These are phyloP conservation scores for Falcunculus frontatus DNA, from an alignment of 2,113 vertebrate species.

Conservation along the genomic window DNA sequence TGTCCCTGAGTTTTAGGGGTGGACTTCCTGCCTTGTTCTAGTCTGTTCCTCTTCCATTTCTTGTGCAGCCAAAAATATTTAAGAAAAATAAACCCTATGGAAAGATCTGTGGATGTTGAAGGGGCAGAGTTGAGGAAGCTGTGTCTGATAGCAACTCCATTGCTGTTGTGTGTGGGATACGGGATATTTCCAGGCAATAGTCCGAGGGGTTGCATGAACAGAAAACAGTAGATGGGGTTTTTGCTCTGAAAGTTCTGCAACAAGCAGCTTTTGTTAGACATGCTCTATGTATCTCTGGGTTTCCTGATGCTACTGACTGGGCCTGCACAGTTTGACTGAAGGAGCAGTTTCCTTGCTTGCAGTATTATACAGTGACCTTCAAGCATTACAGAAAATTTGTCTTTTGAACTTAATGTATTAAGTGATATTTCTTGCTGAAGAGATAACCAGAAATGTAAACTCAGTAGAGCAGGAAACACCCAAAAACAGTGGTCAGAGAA, in stretches of 20 bases:
- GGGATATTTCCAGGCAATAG: background rate
- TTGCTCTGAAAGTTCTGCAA: background rate
- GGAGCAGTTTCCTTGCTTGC: background rate
- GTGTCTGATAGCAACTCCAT: background rate
- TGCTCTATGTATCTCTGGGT: background rate
- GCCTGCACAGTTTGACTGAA: background rate
- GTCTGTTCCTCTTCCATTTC: background rate
- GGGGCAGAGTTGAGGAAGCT: background rate
- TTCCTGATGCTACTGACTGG: background rate
- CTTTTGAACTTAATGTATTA: background rate
- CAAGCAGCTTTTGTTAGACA: background rate
- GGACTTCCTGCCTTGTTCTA: background rate
- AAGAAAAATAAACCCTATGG: background rate
- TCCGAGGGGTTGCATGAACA: background rate
- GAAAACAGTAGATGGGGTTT: background rate
- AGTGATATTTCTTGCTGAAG: background rate
- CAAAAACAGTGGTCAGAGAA: background rate
- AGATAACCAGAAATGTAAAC: background rate
- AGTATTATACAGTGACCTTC: background rate
- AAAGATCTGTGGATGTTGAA: background rate
- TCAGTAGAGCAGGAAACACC: background rate
- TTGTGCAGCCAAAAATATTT: background rate
- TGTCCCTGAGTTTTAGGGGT: background rate
- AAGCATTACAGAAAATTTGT: background rate
- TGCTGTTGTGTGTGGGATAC: accelerated